Evolutionary conservation across 1,140 invertebrate genomes (phyloP).

Genomic region (Plodia interpunctella): DNA sequence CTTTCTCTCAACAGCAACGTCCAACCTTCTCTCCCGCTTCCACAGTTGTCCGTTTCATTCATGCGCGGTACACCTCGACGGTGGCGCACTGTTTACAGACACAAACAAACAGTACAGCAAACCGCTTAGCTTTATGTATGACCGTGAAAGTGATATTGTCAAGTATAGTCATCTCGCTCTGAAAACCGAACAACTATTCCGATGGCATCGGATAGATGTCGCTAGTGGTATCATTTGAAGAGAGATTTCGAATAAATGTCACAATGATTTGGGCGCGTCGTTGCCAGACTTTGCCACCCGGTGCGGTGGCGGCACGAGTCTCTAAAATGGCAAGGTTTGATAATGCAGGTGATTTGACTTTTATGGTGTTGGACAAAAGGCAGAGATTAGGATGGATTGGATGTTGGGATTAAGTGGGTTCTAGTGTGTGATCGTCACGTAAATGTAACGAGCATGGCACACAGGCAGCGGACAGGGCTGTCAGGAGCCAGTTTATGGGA

Average conservation of each 20-base stretch:
- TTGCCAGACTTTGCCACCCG: constrained; percentile 70
- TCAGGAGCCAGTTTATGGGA: constrained; percentile 75
- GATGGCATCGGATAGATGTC: constrained; percentile 56
- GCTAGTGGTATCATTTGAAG: constrained; percentile 50
- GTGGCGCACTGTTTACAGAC: constrained; percentile 75
- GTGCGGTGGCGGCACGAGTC: constrained; percentile 46
- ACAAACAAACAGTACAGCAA: constrained; percentile 77
- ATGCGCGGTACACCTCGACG: constrained; percentile 72
- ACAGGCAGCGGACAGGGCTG: constrained; percentile 53
- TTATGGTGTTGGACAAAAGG: constrained; percentile 24
- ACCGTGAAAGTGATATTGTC: constrained; percentile 76
- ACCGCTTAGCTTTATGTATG: constrained; percentile 76
- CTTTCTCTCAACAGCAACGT: constrained; percentile 27
- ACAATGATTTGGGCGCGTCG: constrained; percentile 71
- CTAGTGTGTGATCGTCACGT: constrained; percentile 67
- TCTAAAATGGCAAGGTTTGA: constrained; percentile 46
- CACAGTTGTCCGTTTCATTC: constrained; percentile 75
- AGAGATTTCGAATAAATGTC: constrained; percentile 54
- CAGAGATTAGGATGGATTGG: constrained; percentile 41
- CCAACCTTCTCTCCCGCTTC: constrained; percentile 43
- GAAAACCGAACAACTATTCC: constrained; percentile 50
- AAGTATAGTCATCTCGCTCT: constrained; percentile 64
- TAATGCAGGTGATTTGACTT: constrained; percentile 24
- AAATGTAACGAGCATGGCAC: constrained; percentile 66
- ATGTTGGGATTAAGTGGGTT: constrained; percentile 40